Evolutionary conservation across 2,797 vertebrate genomes (phyloP).

Genomic region (Hydrocynus forskahlii): DNA sequence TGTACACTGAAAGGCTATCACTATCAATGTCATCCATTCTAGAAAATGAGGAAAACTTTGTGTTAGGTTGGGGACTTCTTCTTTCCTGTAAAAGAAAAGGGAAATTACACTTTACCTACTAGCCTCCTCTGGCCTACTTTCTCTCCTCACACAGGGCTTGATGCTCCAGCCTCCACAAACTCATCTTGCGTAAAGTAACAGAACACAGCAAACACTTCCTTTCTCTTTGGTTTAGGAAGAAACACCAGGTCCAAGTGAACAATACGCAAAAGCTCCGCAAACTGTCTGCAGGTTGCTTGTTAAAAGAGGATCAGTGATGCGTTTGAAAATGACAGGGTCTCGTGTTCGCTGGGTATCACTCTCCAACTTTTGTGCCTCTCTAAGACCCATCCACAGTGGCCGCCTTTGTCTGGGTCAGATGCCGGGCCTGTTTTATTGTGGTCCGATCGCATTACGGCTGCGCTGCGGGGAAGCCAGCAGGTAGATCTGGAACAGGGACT

Average conservation of each 20-base stretch:
- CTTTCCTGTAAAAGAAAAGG: conserved; percentile 46
- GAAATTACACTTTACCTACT: conserved; percentile 54
- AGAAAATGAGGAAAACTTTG: too few species aligned
- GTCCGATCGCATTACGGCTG: conserved; percentile 46
- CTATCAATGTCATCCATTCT: too few species aligned
- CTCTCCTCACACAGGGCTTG: conserved; percentile 41
- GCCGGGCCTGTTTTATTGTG: conserved; percentile 11
- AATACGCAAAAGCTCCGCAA: not conserved
- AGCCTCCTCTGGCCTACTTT: conserved; percentile 56
- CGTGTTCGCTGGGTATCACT: conserved; percentile 1
- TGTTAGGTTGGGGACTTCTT: too few species aligned
- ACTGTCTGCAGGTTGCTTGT: not conserved
- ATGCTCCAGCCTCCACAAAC: conserved; percentile 21
- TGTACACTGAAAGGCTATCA: too few species aligned
- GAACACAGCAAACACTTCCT: conserved; percentile 18
- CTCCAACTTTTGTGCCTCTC: conserved; percentile 21
- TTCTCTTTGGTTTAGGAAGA: conserved; percentile 18
- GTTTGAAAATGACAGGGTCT: not conserved
- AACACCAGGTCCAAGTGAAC: not conserved
- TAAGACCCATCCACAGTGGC: conserved; percentile 37
- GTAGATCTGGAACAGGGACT: conserved; percentile 43
- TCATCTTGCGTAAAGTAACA: conserved; percentile 15
- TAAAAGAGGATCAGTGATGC: conserved; percentile 4
- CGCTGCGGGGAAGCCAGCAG: conserved; percentile 30
- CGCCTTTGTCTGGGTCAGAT: conserved; percentile 50